Evolutionary conservation across 2,888 invertebrate genomes (phyloP), one percentile per base, ranked within the genome.

Genomic region (Tipula unca): DNA sequence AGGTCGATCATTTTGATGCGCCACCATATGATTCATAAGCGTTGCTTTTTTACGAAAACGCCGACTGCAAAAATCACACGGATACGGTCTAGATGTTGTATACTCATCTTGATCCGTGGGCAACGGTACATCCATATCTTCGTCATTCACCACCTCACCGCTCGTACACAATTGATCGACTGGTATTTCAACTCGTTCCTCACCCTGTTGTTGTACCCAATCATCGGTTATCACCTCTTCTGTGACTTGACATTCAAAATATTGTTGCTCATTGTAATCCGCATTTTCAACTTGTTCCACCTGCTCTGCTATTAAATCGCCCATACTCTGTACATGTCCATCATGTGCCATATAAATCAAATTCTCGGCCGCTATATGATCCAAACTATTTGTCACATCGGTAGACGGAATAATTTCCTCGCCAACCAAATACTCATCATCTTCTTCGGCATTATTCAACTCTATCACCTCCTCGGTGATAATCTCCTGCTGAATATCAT

Each of bases 1-100:
- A 1, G 96, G 95, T 8, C 96, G 92, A 90, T 96, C 96, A 85
- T 95, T 95, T 90, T 96, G 96, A 90, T 96, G 96, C 0, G 96
- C 95, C 5, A 96, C 94, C 95, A 96, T 96, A 89, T 96, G 96
- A 90, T 95, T 96, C 94, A 96, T 95, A 0, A 96, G 92, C 87
- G 95, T 96, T 3, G 95, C 95, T 89, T 96, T 96, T 89, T 96
- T 96, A 82, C 96, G 94, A 90, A 96, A 96, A 87, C 96, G 92
- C 0, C 96, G 93, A 87, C 95, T 96, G 89, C 96, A 96, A 89
- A 96, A 96, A 89, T 96, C 96, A 89, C 96, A 96, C 0, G 96
- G 96, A 92, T 95, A 96, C 0, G 96, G 96, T 3, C 96, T 92
- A 25, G 90, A 85, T 0, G 90, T 89, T 17, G 94, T 93, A 88